phyloP scores from a whole-genome alignment of 2,888 invertebrate species.

The Hypolimnas misippus region DNA sequence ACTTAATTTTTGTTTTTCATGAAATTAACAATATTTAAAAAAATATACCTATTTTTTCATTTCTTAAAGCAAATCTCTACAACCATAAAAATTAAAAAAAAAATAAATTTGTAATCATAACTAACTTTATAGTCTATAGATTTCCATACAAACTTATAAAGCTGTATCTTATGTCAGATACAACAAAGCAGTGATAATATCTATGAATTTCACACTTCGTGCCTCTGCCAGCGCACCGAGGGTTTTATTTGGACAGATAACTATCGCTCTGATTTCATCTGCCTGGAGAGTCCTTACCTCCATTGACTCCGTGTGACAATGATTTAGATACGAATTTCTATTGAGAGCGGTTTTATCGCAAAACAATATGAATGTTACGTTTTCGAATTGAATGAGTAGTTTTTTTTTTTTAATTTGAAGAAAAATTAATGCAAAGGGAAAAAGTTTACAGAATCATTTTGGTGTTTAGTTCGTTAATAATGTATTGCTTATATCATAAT shows the following conservation, averaged over 20 bases:
- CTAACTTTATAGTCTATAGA: too few species aligned
- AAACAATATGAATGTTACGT: slow-evolving; percentile 15
- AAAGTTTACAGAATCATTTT: too few species aligned
- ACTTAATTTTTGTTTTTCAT: background rate
- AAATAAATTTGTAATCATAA: background rate
- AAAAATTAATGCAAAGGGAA: too few species aligned
- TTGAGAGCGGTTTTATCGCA: slow-evolving; percentile 8
- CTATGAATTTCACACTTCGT: slow-evolving; percentile 75
- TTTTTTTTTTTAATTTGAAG: too few species aligned
- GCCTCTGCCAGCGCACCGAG: slow-evolving; percentile 62
- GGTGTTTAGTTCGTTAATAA: too few species aligned
- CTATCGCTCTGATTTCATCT: slow-evolving; percentile 64
- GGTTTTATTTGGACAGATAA: slow-evolving; percentile 69
- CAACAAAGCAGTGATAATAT: slow-evolving; percentile 63
- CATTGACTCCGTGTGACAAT: slow-evolving; percentile 58
- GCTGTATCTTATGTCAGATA: slow-evolving; percentile 49
- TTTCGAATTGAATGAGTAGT: too few species aligned
- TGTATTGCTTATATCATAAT: too few species aligned
- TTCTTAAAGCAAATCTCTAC: too few species aligned
- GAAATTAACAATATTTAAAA: too few species aligned
- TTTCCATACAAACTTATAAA: slow-evolving; percentile 25
- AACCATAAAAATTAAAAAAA: background rate
- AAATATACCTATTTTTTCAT: too few species aligned
- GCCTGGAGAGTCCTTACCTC: slow-evolving; percentile 51
- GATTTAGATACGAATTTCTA: slow-evolving; percentile 31